Percentiles rank a stretch among this genome's conserved stretches.
Evolutionary conservation across 2,888 invertebrate genomes (phyloP).

Genomic region (Ariolimax columbianus): DNA sequence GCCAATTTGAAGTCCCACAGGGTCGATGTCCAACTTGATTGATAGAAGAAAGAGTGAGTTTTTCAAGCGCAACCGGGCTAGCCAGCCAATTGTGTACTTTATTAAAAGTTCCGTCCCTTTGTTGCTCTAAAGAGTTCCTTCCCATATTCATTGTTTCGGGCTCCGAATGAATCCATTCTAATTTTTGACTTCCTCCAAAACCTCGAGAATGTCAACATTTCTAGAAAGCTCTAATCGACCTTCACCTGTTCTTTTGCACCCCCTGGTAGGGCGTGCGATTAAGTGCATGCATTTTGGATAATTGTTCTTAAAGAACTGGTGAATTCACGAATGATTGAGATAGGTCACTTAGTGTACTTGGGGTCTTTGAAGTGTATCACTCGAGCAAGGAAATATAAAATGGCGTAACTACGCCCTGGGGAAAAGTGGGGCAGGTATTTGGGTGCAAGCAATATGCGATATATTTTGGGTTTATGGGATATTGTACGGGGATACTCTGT

Average conservation of each 20-base stretch:
- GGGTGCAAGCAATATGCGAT: neutral
- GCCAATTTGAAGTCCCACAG: too few species aligned
- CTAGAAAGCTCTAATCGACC: neutral
- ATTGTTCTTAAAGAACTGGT: neutral
- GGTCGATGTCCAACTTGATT: too few species aligned
- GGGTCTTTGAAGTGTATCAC: neutral
- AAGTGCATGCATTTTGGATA: conserved; percentile 2
- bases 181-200: neutral
- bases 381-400: neutral
- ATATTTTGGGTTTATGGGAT: too few species aligned
- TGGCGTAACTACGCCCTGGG: neutral
- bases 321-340: neutral
- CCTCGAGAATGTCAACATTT: neutral
- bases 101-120: neutral
- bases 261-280: conserved; percentile 1
- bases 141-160: neutral
- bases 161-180: neutral
- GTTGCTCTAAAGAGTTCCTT: neutral
- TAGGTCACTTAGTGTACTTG: neutral
- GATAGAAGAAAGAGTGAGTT: too few species aligned
- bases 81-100: neutral
- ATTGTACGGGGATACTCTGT: too few species aligned
- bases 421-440: neutral
- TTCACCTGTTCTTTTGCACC: neutral
- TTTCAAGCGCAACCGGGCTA: neutral